Conservation (phyloP, 2,113 vertebrate genomes). For the Percina caprodes region DNA sequence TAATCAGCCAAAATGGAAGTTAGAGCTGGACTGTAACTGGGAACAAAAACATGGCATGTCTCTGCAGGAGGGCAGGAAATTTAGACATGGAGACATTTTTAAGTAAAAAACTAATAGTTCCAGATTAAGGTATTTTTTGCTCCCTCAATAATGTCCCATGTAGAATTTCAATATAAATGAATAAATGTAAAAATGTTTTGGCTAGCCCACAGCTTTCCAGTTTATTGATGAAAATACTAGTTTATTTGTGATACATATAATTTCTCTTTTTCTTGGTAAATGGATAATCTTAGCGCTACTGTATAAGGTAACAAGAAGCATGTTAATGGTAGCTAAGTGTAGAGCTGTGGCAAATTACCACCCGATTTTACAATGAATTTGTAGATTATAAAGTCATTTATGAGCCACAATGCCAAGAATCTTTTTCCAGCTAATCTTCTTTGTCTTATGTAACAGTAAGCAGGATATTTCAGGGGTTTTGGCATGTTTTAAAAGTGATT, state of each 20-base stretch:
- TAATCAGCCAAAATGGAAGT: slow-evolving; percentile 2
- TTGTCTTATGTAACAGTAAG: neutral
- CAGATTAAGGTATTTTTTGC: neutral
- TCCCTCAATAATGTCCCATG: neutral
- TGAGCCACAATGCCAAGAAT: neutral
- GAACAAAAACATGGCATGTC: neutral
- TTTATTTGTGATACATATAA: too few species aligned
- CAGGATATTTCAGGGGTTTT: neutral
- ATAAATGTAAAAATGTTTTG: neutral
- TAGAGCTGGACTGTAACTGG: neutral
- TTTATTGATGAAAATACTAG: neutral
- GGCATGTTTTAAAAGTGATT: neutral
- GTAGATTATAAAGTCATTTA: neutral
- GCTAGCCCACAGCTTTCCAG: neutral
- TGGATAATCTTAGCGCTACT: neutral
- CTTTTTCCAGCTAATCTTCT: neutral
- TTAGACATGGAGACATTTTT: neutral
- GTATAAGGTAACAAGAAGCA: neutral
- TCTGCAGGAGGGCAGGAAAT: neutral
- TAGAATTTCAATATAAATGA: neutral
- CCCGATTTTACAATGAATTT: neutral
- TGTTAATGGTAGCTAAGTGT: neutral
- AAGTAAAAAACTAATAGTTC: neutral
- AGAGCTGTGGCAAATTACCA: neutral
- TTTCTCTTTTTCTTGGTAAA: too few species aligned